Conservation (phyloP, 2,888 invertebrate species). For the Temnothorax unifasciatus region DNA sequence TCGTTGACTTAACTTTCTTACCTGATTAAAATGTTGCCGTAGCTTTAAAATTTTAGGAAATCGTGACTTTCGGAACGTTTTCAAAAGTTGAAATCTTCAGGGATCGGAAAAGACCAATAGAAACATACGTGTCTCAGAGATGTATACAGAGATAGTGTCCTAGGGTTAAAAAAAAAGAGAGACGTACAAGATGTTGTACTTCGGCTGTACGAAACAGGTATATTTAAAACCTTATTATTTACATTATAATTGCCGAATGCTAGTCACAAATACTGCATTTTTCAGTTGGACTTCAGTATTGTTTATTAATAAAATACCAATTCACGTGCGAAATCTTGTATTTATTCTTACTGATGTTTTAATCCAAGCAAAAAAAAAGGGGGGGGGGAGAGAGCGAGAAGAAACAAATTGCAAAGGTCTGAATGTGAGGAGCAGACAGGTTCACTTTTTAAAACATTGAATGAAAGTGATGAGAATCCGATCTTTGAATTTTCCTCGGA, state of each 20-base stretch:
- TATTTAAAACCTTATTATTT: conserved; percentile 68
- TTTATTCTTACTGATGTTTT: conserved; percentile 65
- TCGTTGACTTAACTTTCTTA: neutral
- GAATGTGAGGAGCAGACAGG: neutral
- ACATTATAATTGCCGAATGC: conserved; percentile 71
- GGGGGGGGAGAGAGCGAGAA: neutral
- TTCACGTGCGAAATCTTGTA: conserved; percentile 68
- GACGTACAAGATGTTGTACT: conserved; percentile 68
- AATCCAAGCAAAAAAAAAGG: conserved; percentile 31
- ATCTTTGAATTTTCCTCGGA: neutral
- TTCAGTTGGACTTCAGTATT: conserved; percentile 76
- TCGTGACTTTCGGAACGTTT: neutral
- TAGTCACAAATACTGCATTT: conserved; percentile 74
- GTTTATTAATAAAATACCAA: conserved; percentile 76
- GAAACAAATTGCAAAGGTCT: conserved; percentile 21
- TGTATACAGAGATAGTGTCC: neutral
- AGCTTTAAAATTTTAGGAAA: neutral
- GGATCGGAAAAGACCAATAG: neutral
- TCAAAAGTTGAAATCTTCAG: neutral
- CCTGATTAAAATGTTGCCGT: neutral
- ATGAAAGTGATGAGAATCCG: neutral
- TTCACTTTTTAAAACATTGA: neutral
- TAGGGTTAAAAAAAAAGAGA: conserved; percentile 8
- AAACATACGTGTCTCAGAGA: neutral
- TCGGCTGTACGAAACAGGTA: conserved; percentile 65